Conservation (phyloP, 2,113 vertebrate genomes). For the Oryzias curvinotus region DNA sequence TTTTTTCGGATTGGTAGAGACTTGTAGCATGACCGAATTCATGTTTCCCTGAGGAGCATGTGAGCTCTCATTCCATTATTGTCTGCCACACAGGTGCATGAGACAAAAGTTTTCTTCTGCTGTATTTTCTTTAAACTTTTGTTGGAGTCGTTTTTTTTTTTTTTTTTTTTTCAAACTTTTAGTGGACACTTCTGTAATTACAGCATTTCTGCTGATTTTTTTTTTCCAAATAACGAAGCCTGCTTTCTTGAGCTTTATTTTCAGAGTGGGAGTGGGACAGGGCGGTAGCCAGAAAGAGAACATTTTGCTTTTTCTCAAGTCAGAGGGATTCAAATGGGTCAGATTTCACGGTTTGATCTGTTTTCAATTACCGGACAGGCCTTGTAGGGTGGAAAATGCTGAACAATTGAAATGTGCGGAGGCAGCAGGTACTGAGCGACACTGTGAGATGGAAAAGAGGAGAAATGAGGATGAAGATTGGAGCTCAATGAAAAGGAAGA, state of each 20-base stretch:
- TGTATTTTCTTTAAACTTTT: background rate
- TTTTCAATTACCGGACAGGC: slow-evolving; percentile 65
- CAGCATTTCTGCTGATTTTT: slow-evolving; percentile 32
- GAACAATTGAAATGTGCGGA: slow-evolving; percentile 62
- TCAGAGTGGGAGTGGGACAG: slow-evolving; percentile 44
- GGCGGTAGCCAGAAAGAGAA: slow-evolving; percentile 17
- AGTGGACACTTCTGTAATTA: slow-evolving; percentile 43
- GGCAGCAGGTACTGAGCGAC: slow-evolving; percentile 28
- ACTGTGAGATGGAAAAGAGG: slow-evolving; percentile 10
- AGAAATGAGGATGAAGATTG: slow-evolving; percentile 22
- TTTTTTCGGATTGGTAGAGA: background rate
- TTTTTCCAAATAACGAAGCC: slow-evolving; percentile 25
- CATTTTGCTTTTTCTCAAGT: slow-evolving; percentile 49
- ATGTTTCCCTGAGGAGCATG: slow-evolving; percentile 11
- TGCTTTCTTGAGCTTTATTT: slow-evolving; percentile 44
- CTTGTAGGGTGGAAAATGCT: slow-evolving; percentile 44
- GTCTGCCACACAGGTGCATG: background rate
- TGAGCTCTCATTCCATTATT: slow-evolving; percentile 20
- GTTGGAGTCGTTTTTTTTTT: slow-evolving; percentile 18
- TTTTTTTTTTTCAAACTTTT: slow-evolving; percentile 21
- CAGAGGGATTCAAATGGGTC: slow-evolving; percentile 56
- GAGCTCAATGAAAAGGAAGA: slow-evolving; percentile 43
- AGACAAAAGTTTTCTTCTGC: no score
- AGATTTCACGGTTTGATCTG: slow-evolving; percentile 74
- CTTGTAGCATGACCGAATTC: background rate